Conservation (phyloP, 2,113 vertebrate species). For the Lepus timidus region DNA sequence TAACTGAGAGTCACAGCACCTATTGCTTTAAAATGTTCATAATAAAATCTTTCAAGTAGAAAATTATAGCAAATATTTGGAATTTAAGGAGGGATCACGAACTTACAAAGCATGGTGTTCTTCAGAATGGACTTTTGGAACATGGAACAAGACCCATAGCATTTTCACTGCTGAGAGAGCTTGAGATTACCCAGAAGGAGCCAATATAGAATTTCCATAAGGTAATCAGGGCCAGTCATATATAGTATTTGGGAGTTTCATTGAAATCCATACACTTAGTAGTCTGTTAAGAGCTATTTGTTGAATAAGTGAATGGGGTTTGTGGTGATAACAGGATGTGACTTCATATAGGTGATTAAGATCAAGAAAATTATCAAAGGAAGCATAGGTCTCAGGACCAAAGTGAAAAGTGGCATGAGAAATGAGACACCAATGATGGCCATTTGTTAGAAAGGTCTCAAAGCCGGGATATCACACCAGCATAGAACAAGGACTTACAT, state of each 20-base stretch:
- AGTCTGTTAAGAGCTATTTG: neutral
- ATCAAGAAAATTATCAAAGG: neutral
- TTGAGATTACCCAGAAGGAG: neutral
- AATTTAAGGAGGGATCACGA: neutral
- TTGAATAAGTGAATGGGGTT: neutral
- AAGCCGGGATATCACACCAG: neutral
- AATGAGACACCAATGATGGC: neutral
- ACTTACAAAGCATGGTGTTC: neutral
- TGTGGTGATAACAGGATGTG: neutral
- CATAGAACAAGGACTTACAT: neutral
- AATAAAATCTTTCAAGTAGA: conserved; percentile 22
- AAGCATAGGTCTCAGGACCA: neutral
- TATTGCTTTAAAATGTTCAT: neutral
- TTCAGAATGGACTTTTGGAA: neutral
- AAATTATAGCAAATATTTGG: neutral
- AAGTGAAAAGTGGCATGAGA: too few species aligned
- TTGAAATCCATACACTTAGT: neutral
- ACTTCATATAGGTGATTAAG: neutral
- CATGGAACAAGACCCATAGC: neutral
- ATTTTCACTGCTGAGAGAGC: neutral
- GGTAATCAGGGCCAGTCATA: neutral
- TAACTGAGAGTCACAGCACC: neutral
- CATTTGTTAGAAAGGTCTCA: neutral
- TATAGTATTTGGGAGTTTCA: neutral
- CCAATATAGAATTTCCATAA: neutral